Percentiles rank a stretch among this genome's conserved stretches.
Conservation (phyloP, 1,140 invertebrate species). For the Neodiprion fabricii region DNA sequence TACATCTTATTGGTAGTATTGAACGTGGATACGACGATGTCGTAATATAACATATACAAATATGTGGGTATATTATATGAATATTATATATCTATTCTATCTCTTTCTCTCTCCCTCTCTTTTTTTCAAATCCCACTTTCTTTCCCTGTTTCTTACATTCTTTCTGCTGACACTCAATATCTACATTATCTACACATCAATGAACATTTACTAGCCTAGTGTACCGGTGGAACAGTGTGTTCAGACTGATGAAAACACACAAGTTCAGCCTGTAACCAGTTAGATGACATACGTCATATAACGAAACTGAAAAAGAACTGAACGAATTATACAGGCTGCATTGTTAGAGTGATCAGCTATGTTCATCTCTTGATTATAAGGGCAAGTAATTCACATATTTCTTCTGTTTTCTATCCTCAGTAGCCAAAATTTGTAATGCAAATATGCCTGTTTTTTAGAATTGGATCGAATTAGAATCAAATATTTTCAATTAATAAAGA, state of each 20-base stretch:
- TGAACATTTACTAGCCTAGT: constrained; percentile 53
- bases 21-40: background rate
- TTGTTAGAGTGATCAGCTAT: no score
- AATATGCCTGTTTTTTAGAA: background rate
- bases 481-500: background rate
- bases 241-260: no score
- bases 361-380: no score
- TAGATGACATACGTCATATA: no score
- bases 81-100: constrained; percentile 6
- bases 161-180: constrained; percentile 49
- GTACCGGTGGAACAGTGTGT: background rate
- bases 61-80: background rate
- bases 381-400: no score
- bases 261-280: no score
- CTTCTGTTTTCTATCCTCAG: no score
- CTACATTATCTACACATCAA: constrained; percentile 64
- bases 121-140: background rate
- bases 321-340: no score
- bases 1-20: background rate
- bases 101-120: background rate
- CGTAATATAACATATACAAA: constrained; percentile 1
- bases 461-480: background rate
- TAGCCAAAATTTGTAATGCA: no score
- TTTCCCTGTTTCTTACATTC: background rate
- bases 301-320: no score